Evolutionary conservation across 2,113 vertebrate species (phyloP).

Genomic region (Lamprotornis superbus): DNA sequence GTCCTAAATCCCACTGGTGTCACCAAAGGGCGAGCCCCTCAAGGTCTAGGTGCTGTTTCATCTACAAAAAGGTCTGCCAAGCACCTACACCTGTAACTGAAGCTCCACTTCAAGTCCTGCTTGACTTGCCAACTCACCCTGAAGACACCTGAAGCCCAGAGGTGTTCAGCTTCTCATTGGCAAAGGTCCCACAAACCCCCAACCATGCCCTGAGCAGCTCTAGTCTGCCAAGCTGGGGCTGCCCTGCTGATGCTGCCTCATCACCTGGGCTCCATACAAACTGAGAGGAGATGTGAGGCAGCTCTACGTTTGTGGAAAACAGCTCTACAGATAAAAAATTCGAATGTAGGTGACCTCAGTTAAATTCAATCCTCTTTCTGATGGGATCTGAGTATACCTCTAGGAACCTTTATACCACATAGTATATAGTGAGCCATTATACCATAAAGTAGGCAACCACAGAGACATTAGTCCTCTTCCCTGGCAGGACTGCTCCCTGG

Average conservation of each 20-base stretch:
- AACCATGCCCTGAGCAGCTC: neutral
- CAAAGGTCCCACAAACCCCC: neutral
- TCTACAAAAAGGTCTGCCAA: neutral
- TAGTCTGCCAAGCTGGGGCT: neutral
- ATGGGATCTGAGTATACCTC: neutral
- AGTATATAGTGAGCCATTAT: neutral
- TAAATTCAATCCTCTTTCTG: neutral
- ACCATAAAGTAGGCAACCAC: neutral
- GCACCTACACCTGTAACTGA: neutral
- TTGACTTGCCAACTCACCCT: neutral
- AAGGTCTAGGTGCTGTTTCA: neutral
- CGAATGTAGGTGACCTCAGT: neutral
- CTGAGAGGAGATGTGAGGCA: neutral
- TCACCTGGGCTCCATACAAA: fast-evolving
- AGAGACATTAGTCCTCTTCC: neutral
- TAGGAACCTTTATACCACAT: neutral
- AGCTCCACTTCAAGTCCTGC: neutral
- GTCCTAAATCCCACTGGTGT: neutral
- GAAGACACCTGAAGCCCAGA: neutral
- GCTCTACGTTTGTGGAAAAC: fast-evolving
- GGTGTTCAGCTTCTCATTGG: neutral
- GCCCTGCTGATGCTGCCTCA: neutral
- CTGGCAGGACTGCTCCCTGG: neutral
- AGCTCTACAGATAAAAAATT: neutral
- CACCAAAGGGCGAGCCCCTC: neutral